Evolutionary conservation across 2,797 vertebrate species (phyloP), one percentile per base, ranked within the genome.

Genomic region (Adelosebastes latens): DNA sequence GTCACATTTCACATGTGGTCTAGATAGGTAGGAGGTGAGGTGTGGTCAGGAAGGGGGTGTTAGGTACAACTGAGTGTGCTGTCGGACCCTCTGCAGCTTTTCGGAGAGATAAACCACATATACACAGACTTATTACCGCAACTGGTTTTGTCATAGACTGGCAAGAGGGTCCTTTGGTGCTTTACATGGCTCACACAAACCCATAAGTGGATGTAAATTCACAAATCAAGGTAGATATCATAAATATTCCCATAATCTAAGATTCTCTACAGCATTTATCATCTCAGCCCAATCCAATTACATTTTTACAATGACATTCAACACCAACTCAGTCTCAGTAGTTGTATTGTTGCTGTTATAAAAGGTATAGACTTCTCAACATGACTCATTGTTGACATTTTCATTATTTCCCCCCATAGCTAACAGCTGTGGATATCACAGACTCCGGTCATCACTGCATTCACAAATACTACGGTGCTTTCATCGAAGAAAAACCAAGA

Each of bases 1-100:
- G 2, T 75, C 53, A 62, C 27, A 66, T 46, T 69, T 72, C 79
- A 81, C 42, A 75, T 59, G 80, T 73, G 88, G 83, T 86, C 10
- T 58, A 81, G 34, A 83, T 52, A 39, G 64, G 80, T 74, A 49
- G 75, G 81, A 78, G 75, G 82, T 79, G 67, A 61, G 34, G 18
- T 24, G 65, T 11, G 6, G 12, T 62, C 24, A 81, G 32, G 53
- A 60, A 63, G 4, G 29, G 4, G 53, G n/a, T 2, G 20, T 14
- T 42, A 8, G 10, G 5, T 32, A 49, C 6, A 27, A 63, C 12
- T 5, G 53, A 63, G 29, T 55, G 55, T 1, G 6, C 14, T n/a
- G n/a, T 24, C 22, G 3, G 8, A n/a, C 10, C 22, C 12, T 65
- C n/a, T 49, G 59, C 18, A 59, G 69, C 22, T 25, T 60, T 59